Percentiles rank a stretch among this genome's conserved stretches.
These are phyloP conservation scores for Acleris literana DNA, from an alignment of 2,888 invertebrate species.

Conservation along the genomic window DNA sequence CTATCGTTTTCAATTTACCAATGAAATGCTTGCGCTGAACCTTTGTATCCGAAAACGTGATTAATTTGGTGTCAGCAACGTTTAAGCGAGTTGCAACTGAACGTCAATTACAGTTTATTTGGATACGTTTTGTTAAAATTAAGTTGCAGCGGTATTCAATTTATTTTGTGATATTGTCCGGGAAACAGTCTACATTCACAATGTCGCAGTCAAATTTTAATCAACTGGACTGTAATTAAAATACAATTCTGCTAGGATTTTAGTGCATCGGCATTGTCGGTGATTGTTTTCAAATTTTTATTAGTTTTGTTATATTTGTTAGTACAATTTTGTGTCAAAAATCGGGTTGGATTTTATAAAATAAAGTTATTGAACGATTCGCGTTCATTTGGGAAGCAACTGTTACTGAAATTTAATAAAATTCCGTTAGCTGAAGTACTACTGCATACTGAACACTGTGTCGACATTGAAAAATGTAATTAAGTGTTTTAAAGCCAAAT, in stretches of 20 bases:
- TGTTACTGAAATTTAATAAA: too few relatives aligned
- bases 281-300: too few relatives aligned
- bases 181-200: neutral
- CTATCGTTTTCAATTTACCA: neutral
- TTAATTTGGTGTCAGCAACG: neutral
- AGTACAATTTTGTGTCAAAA: too few relatives aligned
- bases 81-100: neutral
- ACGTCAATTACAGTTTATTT: neutral
- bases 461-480: too few relatives aligned
- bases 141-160: constrained; percentile 5
- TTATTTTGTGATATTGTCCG: constrained; percentile 2
- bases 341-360: too few relatives aligned
- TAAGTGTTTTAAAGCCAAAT: too few relatives aligned
- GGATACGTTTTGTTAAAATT: neutral
- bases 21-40: neutral
- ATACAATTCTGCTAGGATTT: neutral
- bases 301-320: too few relatives aligned
- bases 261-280: too few relatives aligned
- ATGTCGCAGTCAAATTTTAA: neutral
- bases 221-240: neutral
- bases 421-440: too few relatives aligned
- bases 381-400: too few relatives aligned
- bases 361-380: too few relatives aligned
- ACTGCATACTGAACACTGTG: too few relatives aligned
- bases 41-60: neutral